These are phyloP conservation scores for Polietes domitor DNA, from an alignment of 2,888 invertebrate species.

Conservation along the genomic window DNA sequence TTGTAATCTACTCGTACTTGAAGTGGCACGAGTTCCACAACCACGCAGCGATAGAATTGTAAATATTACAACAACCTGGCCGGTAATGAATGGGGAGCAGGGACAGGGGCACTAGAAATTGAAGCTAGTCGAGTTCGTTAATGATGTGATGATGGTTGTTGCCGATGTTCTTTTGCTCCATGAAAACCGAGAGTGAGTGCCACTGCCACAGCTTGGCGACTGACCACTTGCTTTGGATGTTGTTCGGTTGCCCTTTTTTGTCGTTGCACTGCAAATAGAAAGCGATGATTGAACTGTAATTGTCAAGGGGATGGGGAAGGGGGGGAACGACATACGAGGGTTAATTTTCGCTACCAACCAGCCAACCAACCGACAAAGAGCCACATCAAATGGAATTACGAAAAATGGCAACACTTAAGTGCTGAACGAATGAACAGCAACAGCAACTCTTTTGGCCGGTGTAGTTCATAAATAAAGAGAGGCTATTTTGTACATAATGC, in stretches of 20 bases:
- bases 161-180: constrained; percentile 36
- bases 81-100: background rate
- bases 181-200: constrained; percentile 54
- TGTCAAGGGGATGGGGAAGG: background rate
- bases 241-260: constrained; percentile 45
- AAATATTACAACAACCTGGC: constrained; percentile 24
- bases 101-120: constrained; percentile 31
- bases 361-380: background rate
- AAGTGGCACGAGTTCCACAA: constrained; percentile 41
- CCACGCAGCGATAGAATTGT: constrained; percentile 51
- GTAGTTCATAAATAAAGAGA: background rate
- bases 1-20: constrained; percentile 59
- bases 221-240: constrained; percentile 39
- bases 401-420: constrained; percentile 63
- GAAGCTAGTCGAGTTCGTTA: constrained; percentile 61
- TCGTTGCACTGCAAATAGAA: constrained; percentile 39
- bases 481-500: background rate
- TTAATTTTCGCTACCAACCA: background rate
- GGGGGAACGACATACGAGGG: background rate
- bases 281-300: constrained; percentile 59
- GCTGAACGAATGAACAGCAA: constrained; percentile 45
- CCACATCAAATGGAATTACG: constrained; percentile 21
- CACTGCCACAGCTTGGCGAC: constrained; percentile 30
- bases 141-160: constrained; percentile 42
- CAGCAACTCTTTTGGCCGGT: constrained; percentile 22